A percentile compares a stretch with the other conserved stretches of the same genome.
Conservation (phyloP, 2,113 vertebrate genomes). For the Puma concolor region DNA sequence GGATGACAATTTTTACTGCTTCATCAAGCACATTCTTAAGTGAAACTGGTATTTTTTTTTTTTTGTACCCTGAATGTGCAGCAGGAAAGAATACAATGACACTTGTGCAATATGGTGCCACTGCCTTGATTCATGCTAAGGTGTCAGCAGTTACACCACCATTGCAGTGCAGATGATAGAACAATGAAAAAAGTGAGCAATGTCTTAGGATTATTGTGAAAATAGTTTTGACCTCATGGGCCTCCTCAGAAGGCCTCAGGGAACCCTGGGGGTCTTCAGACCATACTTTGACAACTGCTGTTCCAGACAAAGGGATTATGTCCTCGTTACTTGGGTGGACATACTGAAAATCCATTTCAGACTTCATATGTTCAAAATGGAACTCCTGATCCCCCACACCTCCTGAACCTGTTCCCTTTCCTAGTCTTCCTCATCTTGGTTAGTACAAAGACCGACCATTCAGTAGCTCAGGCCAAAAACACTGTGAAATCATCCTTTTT, state of each 20-base stretch:
- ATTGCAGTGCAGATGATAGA: background rate
- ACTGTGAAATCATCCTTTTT: background rate
- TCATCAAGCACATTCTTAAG: slow-evolving; percentile 31
- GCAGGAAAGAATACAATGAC: background rate
- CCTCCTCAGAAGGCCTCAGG: background rate
- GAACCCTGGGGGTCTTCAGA: background rate
- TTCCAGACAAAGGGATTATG: background rate
- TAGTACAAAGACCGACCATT: background rate
- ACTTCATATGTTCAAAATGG: background rate
- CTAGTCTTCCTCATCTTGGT: background rate
- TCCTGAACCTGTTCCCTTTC: background rate
- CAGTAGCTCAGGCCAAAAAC: background rate
- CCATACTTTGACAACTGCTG: background rate
- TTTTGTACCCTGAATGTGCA: background rate
- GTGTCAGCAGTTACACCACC: background rate
- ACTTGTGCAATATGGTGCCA: background rate
- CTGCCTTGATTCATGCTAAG: background rate
- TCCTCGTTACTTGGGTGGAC: background rate
- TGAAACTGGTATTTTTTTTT: background rate
- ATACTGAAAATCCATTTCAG: background rate
- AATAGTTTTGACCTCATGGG: background rate
- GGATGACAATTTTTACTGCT: background rate
- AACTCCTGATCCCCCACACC: background rate
- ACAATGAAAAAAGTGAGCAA: background rate
- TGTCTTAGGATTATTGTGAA: background rate